These are phyloP conservation scores for Poecile montanus DNA, from an alignment of 2,797 vertebrate genomes.

Conservation along the genomic window DNA sequence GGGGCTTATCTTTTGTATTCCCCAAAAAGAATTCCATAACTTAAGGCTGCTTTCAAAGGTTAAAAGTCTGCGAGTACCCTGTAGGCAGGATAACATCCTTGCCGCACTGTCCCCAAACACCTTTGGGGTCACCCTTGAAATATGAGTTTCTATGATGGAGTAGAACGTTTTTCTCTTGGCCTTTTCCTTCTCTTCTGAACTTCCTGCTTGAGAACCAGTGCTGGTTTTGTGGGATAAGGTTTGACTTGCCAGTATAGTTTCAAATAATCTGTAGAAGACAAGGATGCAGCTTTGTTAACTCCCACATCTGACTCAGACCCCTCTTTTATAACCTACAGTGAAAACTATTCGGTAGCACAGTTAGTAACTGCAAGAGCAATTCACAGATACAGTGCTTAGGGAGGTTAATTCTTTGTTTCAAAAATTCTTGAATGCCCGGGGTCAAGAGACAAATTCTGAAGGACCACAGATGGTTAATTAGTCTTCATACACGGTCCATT, in stretches of 20 bases:
- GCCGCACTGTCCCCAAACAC: neutral
- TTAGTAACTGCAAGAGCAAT: neutral
- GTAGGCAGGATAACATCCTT: neutral
- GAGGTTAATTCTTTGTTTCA: neutral
- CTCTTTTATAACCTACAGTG: constrained; percentile 39
- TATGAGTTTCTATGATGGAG: neutral
- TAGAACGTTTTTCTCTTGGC: neutral
- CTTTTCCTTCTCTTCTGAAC: neutral
- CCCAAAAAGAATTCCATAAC: neutral
- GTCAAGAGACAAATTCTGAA: neutral
- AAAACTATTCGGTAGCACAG: neutral
- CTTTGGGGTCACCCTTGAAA: neutral
- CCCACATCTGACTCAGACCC: constrained; percentile 27
- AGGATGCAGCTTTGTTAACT: constrained; percentile 17
- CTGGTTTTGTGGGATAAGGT: neutral
- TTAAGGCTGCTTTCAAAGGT: neutral
- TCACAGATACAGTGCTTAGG: neutral
- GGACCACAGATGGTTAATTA: neutral
- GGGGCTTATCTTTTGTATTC: neutral
- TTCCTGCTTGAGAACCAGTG: neutral
- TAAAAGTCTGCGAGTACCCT: neutral
- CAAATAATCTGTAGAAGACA: neutral
- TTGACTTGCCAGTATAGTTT: neutral
- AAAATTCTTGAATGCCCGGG: neutral
- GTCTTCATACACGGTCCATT: neutral